These are phyloP conservation scores for Margarornis squamiger DNA, from an alignment of 2,797 vertebrate species.

Conservation along the genomic window DNA sequence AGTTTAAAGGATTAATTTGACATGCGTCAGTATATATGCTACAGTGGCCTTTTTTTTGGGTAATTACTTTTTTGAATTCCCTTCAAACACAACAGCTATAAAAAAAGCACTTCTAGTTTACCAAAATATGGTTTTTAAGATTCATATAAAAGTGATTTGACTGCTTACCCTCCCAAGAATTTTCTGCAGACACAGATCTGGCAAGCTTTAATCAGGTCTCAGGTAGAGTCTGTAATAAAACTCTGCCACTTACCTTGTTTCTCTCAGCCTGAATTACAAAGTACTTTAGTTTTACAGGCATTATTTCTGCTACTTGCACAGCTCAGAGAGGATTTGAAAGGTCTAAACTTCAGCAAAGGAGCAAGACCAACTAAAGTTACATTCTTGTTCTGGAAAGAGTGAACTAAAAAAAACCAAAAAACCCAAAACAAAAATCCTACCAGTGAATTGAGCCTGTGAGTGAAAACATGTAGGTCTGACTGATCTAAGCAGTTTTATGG, in stretches of 20 bases:
- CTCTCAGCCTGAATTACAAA: not conserved
- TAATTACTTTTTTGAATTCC: not conserved
- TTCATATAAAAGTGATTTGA: not conserved
- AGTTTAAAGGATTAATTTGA: conserved; percentile 14
- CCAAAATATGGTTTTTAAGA: not conserved
- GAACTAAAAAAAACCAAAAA: not conserved
- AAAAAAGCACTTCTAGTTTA: conserved; percentile 2
- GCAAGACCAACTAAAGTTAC: not conserved
- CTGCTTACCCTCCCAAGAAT: not conserved
- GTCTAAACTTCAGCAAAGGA: not conserved
- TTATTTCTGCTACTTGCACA: not conserved
- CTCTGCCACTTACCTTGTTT: not conserved
- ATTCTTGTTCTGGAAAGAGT: not conserved
- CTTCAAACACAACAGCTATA: not conserved
- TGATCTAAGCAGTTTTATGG: not conserved
- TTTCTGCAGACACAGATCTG: conserved; percentile 46
- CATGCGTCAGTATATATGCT: not conserved
- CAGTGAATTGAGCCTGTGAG: not conserved
- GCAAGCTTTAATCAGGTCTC: conserved; percentile 49
- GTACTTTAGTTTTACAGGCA: not conserved
- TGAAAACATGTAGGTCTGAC: not conserved
- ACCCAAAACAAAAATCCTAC: not conserved
- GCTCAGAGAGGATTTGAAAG: not conserved
- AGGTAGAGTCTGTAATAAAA: conserved; percentile 31
- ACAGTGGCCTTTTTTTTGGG: not conserved